Evolutionary conservation across 1,140 invertebrate genomes (phyloP).

Genomic region (Bombus confusus): DNA sequence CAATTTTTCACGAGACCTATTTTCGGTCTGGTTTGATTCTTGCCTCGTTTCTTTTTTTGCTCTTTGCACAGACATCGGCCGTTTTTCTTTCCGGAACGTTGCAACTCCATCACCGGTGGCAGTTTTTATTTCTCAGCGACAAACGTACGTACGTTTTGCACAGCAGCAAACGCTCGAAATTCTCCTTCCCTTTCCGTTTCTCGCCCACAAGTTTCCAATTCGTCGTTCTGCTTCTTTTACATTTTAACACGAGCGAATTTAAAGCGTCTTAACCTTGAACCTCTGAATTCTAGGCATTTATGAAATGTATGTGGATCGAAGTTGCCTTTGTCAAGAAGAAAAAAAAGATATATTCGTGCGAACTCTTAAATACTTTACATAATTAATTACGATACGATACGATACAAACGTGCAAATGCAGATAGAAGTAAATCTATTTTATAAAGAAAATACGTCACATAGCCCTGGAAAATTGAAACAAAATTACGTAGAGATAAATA

Average conservation of each 20-base stretch:
- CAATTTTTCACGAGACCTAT: slow-evolving; percentile 20
- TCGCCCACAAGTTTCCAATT: neutral
- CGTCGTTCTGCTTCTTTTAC: neutral
- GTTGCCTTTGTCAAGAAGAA: too few species aligned
- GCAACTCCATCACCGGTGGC: neutral
- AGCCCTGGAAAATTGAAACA: too few species aligned
- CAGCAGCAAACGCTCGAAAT: neutral
- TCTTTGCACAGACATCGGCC: neutral
- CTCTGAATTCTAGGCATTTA: neutral
- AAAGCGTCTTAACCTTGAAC: neutral
- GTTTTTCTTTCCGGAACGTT: slow-evolving; percentile 20
- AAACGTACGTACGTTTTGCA: neutral
- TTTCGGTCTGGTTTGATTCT: slow-evolving; percentile 14
- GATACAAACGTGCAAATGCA: too few species aligned
- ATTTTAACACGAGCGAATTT: neutral
- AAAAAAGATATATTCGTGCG: too few species aligned
- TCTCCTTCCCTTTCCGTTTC: neutral
- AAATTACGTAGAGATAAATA: too few species aligned
- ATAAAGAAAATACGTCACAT: too few species aligned
- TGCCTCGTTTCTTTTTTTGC: neutral
- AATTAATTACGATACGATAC: too few species aligned
- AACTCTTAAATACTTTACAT: too few species aligned
- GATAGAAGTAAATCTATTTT: too few species aligned
- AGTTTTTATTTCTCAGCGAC: neutral
- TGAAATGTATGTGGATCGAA: neutral